These are phyloP conservation scores for Marronus borbonicus DNA, from an alignment of 2,888 invertebrate species.

Conservation along the genomic window DNA sequence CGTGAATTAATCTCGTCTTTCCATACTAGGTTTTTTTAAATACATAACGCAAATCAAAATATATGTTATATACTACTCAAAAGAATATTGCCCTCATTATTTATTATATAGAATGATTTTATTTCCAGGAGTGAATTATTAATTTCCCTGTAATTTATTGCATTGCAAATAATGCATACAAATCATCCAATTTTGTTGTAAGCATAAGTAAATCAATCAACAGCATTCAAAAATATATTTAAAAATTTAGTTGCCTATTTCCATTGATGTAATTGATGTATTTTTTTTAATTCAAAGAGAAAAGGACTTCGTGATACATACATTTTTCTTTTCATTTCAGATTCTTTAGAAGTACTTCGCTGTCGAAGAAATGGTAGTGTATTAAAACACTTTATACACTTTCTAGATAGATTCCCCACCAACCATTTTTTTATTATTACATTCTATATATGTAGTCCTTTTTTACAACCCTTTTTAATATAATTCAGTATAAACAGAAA, in stretches of 20 bases:
- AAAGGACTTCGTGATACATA: slow-evolving; percentile 40
- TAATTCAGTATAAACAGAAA: slow-evolving; percentile 13
- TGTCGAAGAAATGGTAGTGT: slow-evolving; percentile 47
- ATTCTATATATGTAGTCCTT: slow-evolving; percentile 30
- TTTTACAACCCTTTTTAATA: slow-evolving; percentile 19
- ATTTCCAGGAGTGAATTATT: too few species aligned
- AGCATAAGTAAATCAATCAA: too few species aligned
- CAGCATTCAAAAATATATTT: not conserved
- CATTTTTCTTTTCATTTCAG: slow-evolving; percentile 47
- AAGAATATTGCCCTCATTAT: too few species aligned
- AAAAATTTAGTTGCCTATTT: slow-evolving; percentile 2
- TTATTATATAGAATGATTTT: too few species aligned
- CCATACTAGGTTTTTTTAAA: too few species aligned
- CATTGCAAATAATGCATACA: too few species aligned
- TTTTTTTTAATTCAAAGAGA: slow-evolving; percentile 14
- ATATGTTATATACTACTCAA: too few species aligned
- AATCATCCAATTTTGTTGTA: too few species aligned
- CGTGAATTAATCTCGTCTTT: too few species aligned
- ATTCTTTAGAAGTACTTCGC: slow-evolving; percentile 47
- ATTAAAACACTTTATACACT: slow-evolving; percentile 42
- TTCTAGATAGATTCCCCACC: slow-evolving; percentile 44
- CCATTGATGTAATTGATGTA: slow-evolving; percentile 14
- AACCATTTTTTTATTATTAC: slow-evolving; percentile 29
- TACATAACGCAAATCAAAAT: too few species aligned
- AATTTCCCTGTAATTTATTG: too few species aligned